These are phyloP conservation scores for Platichthys stellatus DNA, from an alignment of 2,113 vertebrate species.

Conservation along the genomic window DNA sequence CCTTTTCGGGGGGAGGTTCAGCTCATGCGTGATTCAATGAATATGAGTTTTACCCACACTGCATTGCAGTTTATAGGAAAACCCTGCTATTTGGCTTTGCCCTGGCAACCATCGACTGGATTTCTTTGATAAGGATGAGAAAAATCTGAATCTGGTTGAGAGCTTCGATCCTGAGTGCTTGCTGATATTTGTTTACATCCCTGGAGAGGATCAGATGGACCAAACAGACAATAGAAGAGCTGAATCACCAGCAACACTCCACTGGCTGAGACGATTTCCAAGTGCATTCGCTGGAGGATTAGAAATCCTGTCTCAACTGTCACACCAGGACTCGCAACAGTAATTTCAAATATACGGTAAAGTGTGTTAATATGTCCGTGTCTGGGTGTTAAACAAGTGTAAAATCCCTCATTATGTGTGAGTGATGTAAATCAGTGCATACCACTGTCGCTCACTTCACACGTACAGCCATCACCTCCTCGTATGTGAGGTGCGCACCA, in stretches of 20 bases:
- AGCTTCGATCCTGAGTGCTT: not conserved
- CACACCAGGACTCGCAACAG: conserved; percentile 17
- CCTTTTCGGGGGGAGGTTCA: no score
- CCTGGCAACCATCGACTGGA: no score
- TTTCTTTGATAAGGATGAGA: not conserved
- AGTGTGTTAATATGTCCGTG: conserved; percentile 22
- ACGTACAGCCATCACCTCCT: conserved; percentile 40
- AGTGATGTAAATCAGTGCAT: conserved; percentile 33
- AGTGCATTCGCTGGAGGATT: conserved; percentile 28
- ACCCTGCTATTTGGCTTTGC: not conserved
- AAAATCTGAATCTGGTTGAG: not conserved
- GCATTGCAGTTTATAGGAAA: not conserved
- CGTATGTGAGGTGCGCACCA: conserved; percentile 14
- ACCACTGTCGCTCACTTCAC: conserved; percentile 41
- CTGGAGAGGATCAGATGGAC: conserved; percentile 4
- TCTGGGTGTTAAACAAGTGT: conserved; percentile 30
- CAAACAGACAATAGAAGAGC: conserved; percentile 11
- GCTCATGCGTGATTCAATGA: no score
- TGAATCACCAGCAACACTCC: conserved; percentile 7
- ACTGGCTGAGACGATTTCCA: not conserved
- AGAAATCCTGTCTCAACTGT: conserved; percentile 8
- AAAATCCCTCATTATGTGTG: conserved; percentile 35
- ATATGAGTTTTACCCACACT: no score
- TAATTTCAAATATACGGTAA: conserved; percentile 12
- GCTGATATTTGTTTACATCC: conserved; percentile 32